Percentiles rank a stretch among this genome's conserved stretches.
Conservation (phyloP, 2,888 invertebrate species). For the Scelioninae gen. 1 region DNA sequence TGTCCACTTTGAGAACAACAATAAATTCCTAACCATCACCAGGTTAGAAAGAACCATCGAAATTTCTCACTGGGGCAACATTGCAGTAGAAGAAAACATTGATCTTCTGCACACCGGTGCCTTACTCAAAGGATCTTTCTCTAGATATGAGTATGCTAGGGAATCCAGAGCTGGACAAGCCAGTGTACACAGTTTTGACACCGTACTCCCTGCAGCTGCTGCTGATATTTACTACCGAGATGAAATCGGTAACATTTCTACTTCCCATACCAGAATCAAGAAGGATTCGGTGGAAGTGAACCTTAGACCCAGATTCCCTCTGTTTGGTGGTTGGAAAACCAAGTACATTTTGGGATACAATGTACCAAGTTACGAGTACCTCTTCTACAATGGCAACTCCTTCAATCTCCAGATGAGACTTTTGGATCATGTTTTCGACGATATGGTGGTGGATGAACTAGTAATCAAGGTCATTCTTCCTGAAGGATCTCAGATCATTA, state of each 20-base stretch:
- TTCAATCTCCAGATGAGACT: slow-evolving; percentile 96
- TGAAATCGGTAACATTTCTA: slow-evolving; percentile 99
- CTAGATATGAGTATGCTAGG: slow-evolving; percentile 95
- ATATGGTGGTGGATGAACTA: slow-evolving; percentile 96
- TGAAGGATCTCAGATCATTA: slow-evolving; percentile 94
- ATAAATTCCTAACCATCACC: slow-evolving; percentile 97
- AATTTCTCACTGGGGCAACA: slow-evolving; percentile 99
- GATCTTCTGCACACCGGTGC: slow-evolving; percentile 97
- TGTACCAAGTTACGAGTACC: slow-evolving; percentile 98
- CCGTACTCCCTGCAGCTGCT: slow-evolving; percentile 93
- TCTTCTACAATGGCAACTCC: slow-evolving; percentile 91
- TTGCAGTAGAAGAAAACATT: slow-evolving; percentile 97
- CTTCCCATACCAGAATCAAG: slow-evolving; percentile 94
- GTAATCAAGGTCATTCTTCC: slow-evolving; percentile 96
- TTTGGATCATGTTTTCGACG: slow-evolving; percentile 98
- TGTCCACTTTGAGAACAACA: slow-evolving; percentile 98
- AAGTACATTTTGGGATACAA: slow-evolving; percentile 98
- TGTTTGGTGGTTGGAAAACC: slow-evolving; percentile 99
- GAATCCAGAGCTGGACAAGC: slow-evolving; percentile 94
- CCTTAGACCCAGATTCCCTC: slow-evolving; percentile 97
- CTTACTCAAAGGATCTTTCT: slow-evolving; percentile 87
- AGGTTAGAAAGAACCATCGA: slow-evolving; percentile 94
- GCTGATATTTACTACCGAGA: slow-evolving; percentile 98
- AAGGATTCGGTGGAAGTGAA: slow-evolving; percentile 98
- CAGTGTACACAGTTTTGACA: slow-evolving; percentile 96